Conservation (phyloP, 2,888 invertebrate species). For the Linyphia triangularis region DNA sequence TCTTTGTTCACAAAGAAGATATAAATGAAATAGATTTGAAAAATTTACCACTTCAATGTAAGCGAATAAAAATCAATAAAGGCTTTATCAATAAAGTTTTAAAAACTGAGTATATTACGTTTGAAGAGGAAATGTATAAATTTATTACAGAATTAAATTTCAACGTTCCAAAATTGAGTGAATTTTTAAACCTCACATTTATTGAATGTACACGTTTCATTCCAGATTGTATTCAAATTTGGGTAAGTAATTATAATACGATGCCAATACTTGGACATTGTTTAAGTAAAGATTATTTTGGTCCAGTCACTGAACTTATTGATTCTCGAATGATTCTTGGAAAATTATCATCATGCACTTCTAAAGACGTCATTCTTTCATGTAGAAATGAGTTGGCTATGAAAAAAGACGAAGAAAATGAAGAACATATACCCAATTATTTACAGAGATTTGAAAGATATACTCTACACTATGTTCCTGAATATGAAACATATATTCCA, state of each 20-base stretch:
- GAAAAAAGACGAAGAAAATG: neutral
- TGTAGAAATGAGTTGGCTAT: slow-evolving; percentile 9
- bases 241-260: neutral
- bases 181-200: slow-evolving; percentile 6
- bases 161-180: neutral
- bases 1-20: neutral
- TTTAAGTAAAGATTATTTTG: neutral
- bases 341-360: neutral
- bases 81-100: slow-evolving; percentile 17
- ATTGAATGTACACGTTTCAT: slow-evolving; percentile 7
- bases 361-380: neutral
- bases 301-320: neutral
- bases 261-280: neutral
- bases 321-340: neutral
- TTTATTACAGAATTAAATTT: slow-evolving; percentile 1
- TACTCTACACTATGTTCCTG: neutral
- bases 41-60: neutral
- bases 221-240: neutral
- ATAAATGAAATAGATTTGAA: neutral
- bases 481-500: neutral
- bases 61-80: neutral
- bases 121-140: neutral
- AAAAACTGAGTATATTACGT: neutral
- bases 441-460: neutral
- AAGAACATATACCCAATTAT: neutral